These are phyloP conservation scores for Taeniopygia guttata DNA, from an alignment of 2,797 vertebrate species.

Conservation along the genomic window DNA sequence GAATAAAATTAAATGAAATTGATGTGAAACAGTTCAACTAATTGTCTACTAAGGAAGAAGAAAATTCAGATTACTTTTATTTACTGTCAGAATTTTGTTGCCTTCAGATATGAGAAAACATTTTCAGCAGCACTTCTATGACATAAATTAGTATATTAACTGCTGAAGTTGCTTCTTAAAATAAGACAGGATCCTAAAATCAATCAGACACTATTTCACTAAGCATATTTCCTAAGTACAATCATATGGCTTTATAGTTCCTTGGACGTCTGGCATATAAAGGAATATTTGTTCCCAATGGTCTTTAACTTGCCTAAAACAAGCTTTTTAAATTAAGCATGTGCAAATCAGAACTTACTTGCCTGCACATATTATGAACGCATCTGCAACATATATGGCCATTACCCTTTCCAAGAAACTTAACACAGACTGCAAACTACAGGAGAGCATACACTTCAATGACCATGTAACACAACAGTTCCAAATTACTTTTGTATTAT, in stretches of 20 bases:
- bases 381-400: background rate
- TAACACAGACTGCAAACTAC: background rate
- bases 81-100: background rate
- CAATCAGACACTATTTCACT: background rate
- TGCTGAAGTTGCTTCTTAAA: background rate
- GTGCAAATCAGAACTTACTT: background rate
- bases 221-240: background rate
- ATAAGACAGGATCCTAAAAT: background rate
- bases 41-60: background rate
- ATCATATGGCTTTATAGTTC: background rate
- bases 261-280: background rate
- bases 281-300: background rate
- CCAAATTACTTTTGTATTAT: background rate
- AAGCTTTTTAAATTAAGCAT: background rate
- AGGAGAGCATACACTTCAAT: background rate
- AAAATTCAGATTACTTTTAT: background rate
- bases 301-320: background rate
- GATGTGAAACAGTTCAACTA: background rate
- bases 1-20: background rate
- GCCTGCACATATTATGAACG: background rate
- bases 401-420: background rate
- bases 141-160: background rate
- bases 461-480: background rate
- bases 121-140: background rate
- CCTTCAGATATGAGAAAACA: background rate